phyloP scores from a whole-genome alignment of 2,888 invertebrate genomes.

The Erebia aethiops region DNA sequence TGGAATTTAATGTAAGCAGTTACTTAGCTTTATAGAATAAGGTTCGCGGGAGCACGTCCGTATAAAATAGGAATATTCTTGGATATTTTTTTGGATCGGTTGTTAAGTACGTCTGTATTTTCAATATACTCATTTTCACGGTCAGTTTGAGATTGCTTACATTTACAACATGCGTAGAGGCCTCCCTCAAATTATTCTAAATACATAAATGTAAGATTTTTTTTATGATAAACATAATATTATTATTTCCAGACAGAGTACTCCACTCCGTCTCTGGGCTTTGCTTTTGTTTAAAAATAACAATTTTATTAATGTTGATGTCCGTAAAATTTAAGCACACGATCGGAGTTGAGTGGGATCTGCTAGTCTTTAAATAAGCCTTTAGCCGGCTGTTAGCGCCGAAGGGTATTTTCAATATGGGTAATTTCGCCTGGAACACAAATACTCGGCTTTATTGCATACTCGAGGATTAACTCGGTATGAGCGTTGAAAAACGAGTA shows the following conservation, averaged over 20 bases:
- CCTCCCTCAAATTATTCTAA: too few relatives aligned
- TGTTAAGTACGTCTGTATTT: too few relatives aligned
- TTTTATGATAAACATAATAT: too few relatives aligned
- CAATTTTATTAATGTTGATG: not conserved
- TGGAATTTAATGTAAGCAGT: conserved; percentile 53
- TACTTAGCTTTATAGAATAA: conserved; percentile 58
- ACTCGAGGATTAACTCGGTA: conserved; percentile 79
- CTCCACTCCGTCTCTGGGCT: not conserved
- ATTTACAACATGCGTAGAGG: too few relatives aligned
- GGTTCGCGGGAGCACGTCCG: conserved; percentile 52
- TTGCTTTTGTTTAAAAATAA: not conserved
- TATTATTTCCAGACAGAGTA: too few relatives aligned
- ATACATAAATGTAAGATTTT: too few relatives aligned
- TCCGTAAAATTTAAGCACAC: not conserved
- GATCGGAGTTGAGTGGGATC: conserved; percentile 5
- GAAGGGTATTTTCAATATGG: conserved; percentile 82
- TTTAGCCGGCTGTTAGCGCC: conserved; percentile 74
- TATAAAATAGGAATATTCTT: conserved; percentile 56
- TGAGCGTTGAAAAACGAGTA: conserved; percentile 77
- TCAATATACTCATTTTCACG: too few relatives aligned
- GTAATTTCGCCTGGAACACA: conserved; percentile 79
- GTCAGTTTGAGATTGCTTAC: too few relatives aligned
- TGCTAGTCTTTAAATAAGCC: conserved; percentile 67
- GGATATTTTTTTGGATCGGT: not conserved
- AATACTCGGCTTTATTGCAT: conserved; percentile 81